Base-by-base conservation (phyloP, 1,140 invertebrate genomes). In the Diploscapter pachys region DNA sequence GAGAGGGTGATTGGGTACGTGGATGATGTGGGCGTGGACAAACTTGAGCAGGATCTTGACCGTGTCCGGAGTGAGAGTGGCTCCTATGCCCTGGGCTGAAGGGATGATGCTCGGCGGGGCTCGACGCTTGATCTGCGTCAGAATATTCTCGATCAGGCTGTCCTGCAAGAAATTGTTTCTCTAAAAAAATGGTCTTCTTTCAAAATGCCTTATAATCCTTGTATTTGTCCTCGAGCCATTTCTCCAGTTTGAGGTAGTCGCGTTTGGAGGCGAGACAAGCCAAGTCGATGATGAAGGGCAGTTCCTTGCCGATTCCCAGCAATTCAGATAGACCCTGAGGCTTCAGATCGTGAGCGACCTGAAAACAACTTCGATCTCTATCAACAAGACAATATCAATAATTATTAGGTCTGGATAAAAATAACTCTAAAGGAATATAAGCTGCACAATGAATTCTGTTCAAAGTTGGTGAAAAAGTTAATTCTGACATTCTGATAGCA, bases 211-310 rank as follows among this genome's bases (percentile, higher is more conserved):
- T 63, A 73, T 97, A 93, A 83, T 97, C 94, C 79, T 92, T 88
- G 63, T 98, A 95, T 88, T 98, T 98, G 85, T 98, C 96, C 2
- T 91, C 91, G 0, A 98, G 86, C 96, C 96, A 99, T 86, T 98
- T 99, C 85, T 99, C 96, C 6, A 99, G 87, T 86, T 99, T 99
- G 0, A 99, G 88, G 87, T 97, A 99, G 86, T 98, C 96, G 71
- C 96, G 88, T 73, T 95, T 87, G 0, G 95, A 97, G 0, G 96
- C 95, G 56, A 98, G 87, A 87, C 95, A 98, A 0, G 96, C 95
- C 64, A 99, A 87, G 88, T 98, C 96, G 80, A 98, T 97, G 4
- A 97, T 93, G 88, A 99, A 98, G 9, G 93, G 90, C 87, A 95
- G 94, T 0, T 92, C 92, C 11, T 70, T 70, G 3, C n/a, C 50